Evolutionary conservation across 2,888 invertebrate species (phyloP), one percentile per base, ranked within the genome.

Genomic region (Augiades crinisus): DNA sequence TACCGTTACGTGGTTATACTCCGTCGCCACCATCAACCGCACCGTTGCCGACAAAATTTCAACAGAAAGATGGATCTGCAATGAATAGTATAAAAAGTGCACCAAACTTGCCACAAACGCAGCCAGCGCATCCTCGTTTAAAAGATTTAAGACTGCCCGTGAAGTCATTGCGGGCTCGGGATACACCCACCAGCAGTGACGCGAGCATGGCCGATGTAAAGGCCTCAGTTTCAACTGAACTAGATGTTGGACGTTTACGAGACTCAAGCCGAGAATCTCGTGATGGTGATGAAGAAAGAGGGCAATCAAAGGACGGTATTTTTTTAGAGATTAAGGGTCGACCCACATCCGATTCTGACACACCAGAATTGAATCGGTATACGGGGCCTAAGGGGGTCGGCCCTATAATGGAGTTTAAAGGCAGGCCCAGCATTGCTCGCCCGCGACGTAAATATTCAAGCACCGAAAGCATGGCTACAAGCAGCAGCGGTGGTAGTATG

Each of bases 401-500:
- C 79, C 90, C 90, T 80, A 88, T 90, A 87, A 85, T 89, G 80
- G 90, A 90, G 70, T 93, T 93, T 78, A 93, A 93, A 78, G 91
- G 92, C 62, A 90, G 93, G 78, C 91, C 91, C 60, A 72, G 81
- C 59, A 78, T 83, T 59, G 70, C 80, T 58, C 89, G 86, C 58
- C 87, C 92, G 61, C 87, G 93, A 56, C 86, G 92, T 59, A 89
- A 89, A 62, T 95, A 93, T 77, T 94, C 94, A 5, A 96, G 96
- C 68, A 95, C 95, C 21, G 96, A 96, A 80, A 95, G 95, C 76
- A 95, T 96, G 92, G 95, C 95, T 22, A 95, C 95, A 5, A 96
- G 95, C 70, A 95, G 95, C 81, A 95, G 95, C 71, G 95, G 95
- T 44, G 95, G 95, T 34, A 96, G 96, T 77, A 94, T 96, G 94